Base-by-base conservation (phyloP, 2,113 vertebrate genomes). In the Tonatia bakeri region DNA sequence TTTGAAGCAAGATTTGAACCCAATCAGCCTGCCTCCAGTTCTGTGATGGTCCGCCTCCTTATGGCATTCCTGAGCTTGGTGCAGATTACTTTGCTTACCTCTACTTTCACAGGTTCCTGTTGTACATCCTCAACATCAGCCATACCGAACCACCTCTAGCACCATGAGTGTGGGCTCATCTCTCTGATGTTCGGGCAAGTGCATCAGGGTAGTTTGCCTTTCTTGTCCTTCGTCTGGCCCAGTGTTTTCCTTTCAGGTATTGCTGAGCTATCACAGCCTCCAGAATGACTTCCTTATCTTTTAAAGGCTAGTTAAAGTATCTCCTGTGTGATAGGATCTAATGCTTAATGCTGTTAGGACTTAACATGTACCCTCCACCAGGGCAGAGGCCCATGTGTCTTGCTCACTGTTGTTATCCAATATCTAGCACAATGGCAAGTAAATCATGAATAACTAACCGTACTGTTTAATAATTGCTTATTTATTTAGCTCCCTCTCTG, bases 161-260 rank as follows among this genome's bases (percentile, higher is more conserved):
- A 19, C 26, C 52, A 36, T 45, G 65, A 54, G 8, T 11, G 4
- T 8, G 36, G 11, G 19, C 3, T 28, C 9, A 14, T 28, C 5
- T 80, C 26, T 80, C n/a, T 86, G 54, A 31, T 33, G 10, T 80
- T 10, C 26, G 36, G 26, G 19, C 15, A 31, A 0, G 1, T 16
- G 13, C 11, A 20, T 38, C 38, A 82, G 10, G 43, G 79, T 16
- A 54, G 4, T 33, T 16, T 45, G 31, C 36, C 65, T 83, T 72
- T 94, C 67, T 16, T 3, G 0, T 17, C 14, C 13, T 54, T 76
- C 19, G 1, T 89, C 36, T 47, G 72, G 20, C 8, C 11, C 2
- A 40, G 1, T 65, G 50, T 90, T 94, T 77, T 40, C 45, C 22
- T 86, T 95, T 85, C 33, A 61, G 17, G 7, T 50, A 31, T 80